Conservation (phyloP, 2,797 vertebrate genomes). For the Tauraco hartlaubi region DNA sequence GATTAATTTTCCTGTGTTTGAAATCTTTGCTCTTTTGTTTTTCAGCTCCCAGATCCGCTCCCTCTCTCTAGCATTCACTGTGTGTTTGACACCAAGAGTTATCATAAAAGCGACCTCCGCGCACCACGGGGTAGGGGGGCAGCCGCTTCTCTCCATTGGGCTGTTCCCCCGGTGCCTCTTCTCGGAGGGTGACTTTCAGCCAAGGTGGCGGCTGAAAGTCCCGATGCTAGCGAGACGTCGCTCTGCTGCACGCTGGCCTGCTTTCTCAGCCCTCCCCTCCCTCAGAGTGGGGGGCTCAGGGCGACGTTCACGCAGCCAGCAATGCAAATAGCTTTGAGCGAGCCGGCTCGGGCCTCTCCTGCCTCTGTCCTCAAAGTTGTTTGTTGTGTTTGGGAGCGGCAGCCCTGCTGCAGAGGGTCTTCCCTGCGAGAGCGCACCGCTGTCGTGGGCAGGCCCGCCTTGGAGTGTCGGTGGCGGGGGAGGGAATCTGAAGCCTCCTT, state of each 20-base stretch:
- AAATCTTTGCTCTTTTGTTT: constrained; percentile 90
- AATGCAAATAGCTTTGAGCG: constrained; percentile 79
- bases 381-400: constrained; percentile 78
- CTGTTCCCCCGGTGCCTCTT: constrained; percentile 77
- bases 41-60: constrained; percentile 89
- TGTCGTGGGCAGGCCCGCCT: constrained; percentile 79
- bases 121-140: constrained; percentile 80
- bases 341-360: constrained; percentile 70
- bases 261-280: constrained; percentile 70
- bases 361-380: constrained; percentile 80
- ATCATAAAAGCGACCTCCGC: constrained; percentile 79
- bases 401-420: constrained; percentile 78
- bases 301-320: constrained; percentile 75
- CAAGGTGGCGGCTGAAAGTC: constrained; percentile 69
- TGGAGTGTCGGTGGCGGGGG: constrained; percentile 69
- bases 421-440: constrained; percentile 81
- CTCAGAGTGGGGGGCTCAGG: constrained; percentile 71
- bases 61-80: constrained; percentile 86
- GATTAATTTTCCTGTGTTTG: constrained; percentile 84
- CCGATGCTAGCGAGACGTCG: constrained; percentile 62
- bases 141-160: constrained; percentile 79
- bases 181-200: constrained; percentile 76
- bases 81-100: constrained; percentile 82
- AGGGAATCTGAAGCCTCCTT: constrained; percentile 80
- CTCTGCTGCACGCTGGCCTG: constrained; percentile 65